Evolutionary conservation across 2,888 invertebrate species (phyloP).

Genomic region (Amorpha juglandis): DNA sequence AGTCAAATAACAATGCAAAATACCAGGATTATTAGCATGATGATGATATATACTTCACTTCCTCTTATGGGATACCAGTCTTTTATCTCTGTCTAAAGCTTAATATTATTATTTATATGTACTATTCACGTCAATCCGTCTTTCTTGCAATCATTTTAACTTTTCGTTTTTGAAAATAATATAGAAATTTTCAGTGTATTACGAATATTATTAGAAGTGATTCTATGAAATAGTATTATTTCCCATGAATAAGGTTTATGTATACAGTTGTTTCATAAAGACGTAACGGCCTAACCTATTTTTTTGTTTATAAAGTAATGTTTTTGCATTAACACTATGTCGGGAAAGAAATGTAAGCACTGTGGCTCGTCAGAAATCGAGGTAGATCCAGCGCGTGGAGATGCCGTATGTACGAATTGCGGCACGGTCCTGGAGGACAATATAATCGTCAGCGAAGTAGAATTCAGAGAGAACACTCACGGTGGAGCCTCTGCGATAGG

Average conservation of each 20-base stretch:
- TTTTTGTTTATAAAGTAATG: constrained; percentile 21
- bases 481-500: constrained; percentile 95
- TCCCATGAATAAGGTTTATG: not conserved
- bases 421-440: constrained; percentile 98
- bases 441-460: constrained; percentile 97
- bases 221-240: not conserved
- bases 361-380: constrained; percentile 97
- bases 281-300: constrained; percentile 4
- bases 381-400: constrained; percentile 96
- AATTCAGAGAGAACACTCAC: constrained; percentile 96
- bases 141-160: not conserved
- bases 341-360: constrained; percentile 92
- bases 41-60: too few species aligned
- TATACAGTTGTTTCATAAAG: not conserved
- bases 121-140: too few species aligned
- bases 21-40: too few species aligned
- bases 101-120: too few species aligned
- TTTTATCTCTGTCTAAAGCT: too few species aligned
- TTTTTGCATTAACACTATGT: constrained; percentile 53
- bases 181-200: not conserved
- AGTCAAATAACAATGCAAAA: too few species aligned
- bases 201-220: not conserved
- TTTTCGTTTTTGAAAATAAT: not conserved
- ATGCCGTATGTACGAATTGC: constrained; percentile 97
- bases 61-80: too few species aligned